phyloP scores from a whole-genome alignment of 2,113 vertebrate species.

The Brachyhypopomus gauderio region DNA sequence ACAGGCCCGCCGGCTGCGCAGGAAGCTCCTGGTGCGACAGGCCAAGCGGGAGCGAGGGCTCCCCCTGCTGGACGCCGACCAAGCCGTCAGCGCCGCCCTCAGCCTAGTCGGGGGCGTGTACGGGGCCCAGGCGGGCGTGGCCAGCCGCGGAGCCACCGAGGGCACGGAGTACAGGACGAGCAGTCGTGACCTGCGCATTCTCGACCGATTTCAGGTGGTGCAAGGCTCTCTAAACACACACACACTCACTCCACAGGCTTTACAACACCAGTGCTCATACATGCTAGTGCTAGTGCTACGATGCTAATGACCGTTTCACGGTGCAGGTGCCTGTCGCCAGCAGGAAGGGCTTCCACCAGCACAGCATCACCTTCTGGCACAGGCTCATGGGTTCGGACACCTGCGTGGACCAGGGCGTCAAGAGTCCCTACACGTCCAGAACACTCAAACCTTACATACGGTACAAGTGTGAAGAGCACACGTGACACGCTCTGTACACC shows the following conservation, averaged over 20 bases:
- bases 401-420: slow-evolving; percentile 82
- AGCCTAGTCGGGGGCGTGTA: slow-evolving; percentile 89
- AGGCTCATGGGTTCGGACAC: slow-evolving; percentile 88
- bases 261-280: no score
- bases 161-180: slow-evolving; percentile 76
- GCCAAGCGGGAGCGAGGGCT: slow-evolving; percentile 88
- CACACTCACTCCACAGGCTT: no score
- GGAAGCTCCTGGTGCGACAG: slow-evolving; percentile 89
- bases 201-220: slow-evolving; percentile 95
- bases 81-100: slow-evolving; percentile 84
- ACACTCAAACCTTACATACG: slow-evolving; percentile 93
- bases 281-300: no score
- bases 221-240: no score
- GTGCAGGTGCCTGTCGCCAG: slow-evolving; percentile 76
- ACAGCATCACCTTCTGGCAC: slow-evolving; percentile 83
- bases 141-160: slow-evolving; percentile 49
- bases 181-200: slow-evolving; percentile 87
- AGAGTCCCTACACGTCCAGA: slow-evolving; percentile 94
- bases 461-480: no score
- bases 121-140: slow-evolving; percentile 75
- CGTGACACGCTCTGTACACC: no score
- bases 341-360: slow-evolving; percentile 77
- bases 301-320: background rate
- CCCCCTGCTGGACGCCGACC: slow-evolving; percentile 90
- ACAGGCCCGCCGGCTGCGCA: slow-evolving; percentile 84